Evolutionary conservation across 1,140 invertebrate species (phyloP).

Genomic region (Chironomus striatipennis): DNA sequence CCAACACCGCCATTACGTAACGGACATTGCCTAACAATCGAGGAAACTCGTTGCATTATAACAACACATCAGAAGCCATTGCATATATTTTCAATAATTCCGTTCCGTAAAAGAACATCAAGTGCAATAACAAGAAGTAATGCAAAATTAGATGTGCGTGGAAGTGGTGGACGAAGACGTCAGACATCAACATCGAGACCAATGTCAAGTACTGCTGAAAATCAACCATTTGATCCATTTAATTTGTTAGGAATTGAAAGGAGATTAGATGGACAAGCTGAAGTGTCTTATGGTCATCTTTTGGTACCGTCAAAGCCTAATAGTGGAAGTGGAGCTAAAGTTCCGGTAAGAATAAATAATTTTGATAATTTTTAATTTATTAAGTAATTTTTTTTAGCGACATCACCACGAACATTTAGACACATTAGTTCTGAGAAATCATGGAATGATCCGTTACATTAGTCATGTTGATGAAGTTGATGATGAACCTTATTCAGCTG

Average conservation of each 20-base stretch:
- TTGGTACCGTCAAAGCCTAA: conserved; percentile 64
- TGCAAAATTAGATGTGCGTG: conserved; percentile 57
- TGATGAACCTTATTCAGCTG: conserved; percentile 64
- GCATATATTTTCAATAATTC: conserved; percentile 28
- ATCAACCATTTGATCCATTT: conserved; percentile 72
- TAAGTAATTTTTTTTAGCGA: conserved; percentile 32
- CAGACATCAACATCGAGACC: conserved; percentile 74
- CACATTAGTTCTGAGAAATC: conserved; percentile 37
- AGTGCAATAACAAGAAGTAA: conserved; percentile 28
- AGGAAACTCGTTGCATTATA: conserved; percentile 24
- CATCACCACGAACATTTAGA: conserved; percentile 33
- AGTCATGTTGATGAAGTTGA: background rate
- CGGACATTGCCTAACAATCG: background rate
- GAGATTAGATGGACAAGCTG: conserved; percentile 70
- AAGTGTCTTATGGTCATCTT: conserved; percentile 79
- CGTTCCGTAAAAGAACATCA: conserved; percentile 26
- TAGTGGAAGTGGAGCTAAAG: conserved; percentile 37
- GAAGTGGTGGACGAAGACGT: conserved; percentile 66
- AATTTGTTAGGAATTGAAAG: conserved; percentile 72
- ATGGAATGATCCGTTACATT: conserved; percentile 38
- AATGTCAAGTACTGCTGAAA: conserved; percentile 73
- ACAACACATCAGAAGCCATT: conserved; percentile 20
- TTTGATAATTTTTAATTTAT: conserved; percentile 31
- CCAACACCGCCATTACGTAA: background rate
- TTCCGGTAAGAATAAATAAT: conserved; percentile 24